These are phyloP conservation scores for Dryobotodes eremita DNA, from an alignment of 2,888 invertebrate species.

Conservation along the genomic window DNA sequence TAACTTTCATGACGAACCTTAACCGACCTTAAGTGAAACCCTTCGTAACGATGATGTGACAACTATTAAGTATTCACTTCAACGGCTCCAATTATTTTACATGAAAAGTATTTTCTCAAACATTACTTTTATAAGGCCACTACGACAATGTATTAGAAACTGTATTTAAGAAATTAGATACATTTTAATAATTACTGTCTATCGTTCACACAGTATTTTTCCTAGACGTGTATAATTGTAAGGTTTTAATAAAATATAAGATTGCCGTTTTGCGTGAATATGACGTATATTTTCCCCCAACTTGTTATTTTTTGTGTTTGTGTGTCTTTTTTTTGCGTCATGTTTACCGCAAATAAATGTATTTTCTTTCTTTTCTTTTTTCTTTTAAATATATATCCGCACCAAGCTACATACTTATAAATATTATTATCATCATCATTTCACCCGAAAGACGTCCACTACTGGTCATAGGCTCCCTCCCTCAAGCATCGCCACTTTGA, in stretches of 20 bases:
- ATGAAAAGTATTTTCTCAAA: slow-evolving; percentile 23
- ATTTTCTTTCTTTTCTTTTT: too few species aligned
- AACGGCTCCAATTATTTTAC: slow-evolving; percentile 34
- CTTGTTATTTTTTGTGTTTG: too few species aligned
- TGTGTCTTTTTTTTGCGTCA: too few species aligned
- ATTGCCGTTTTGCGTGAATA: too few species aligned
- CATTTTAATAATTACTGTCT: slow-evolving; percentile 29
- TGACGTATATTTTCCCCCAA: too few species aligned
- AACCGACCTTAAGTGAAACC: slow-evolving; percentile 37
- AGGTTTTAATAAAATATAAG: slow-evolving; percentile 6
- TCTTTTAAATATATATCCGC: background rate
- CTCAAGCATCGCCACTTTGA: background rate
- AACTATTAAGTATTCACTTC: slow-evolving; percentile 51
- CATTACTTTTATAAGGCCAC: slow-evolving; percentile 13
- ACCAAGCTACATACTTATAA: background rate
- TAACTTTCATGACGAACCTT: slow-evolving; percentile 43
- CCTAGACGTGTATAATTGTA: background rate
- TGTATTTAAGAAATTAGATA: slow-evolving; percentile 12
- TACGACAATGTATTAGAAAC: slow-evolving; percentile 7
- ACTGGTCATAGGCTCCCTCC: background rate
- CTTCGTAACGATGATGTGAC: slow-evolving; percentile 46
- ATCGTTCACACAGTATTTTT: slow-evolving; percentile 7
- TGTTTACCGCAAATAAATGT: too few species aligned
- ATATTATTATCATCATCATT: background rate
- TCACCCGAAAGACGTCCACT: background rate